A percentile compares a stretch with the other conserved stretches of the same genome.
phyloP scores from a whole-genome alignment of 2,797 vertebrate genomes.

The Sparidentex hasta region DNA sequence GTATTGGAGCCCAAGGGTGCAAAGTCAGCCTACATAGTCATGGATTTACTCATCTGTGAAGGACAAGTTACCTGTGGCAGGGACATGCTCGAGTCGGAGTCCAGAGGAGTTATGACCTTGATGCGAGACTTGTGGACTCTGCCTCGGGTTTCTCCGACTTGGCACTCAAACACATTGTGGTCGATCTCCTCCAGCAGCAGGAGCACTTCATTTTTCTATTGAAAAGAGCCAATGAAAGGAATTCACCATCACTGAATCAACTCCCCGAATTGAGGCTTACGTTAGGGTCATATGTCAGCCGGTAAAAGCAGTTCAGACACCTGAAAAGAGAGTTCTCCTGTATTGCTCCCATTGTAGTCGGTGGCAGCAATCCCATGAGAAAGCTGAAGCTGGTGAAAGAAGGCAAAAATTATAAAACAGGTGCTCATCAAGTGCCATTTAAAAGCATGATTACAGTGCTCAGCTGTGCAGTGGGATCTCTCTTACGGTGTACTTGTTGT shows the following conservation, averaged over 20 bases:
- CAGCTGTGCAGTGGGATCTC: not conserved
- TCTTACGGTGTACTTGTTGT: conserved; percentile 95
- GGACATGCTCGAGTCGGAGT: conserved; percentile 16
- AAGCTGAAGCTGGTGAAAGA: conserved; percentile 85
- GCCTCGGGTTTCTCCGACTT: conserved; percentile 83
- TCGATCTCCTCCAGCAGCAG: conserved; percentile 84
- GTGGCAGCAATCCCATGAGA: conserved; percentile 88
- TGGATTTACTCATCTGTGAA: not conserved
- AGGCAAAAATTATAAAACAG: conserved; percentile 48
- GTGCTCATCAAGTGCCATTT: not conserved
- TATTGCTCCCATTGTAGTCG: conserved; percentile 83
- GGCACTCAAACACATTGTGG: conserved; percentile 86
- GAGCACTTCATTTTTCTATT: conserved; percentile 88
- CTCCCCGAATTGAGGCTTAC: not conserved
- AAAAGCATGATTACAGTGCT: not conserved
- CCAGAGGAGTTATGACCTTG: conserved; percentile 88
- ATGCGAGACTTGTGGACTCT: conserved; percentile 84
- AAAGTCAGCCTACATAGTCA: not conserved
- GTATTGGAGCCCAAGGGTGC: not conserved
- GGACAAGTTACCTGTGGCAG: conserved; percentile 66
- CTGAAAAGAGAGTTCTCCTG: conserved; percentile 89
- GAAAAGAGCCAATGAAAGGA: conserved; percentile 18
- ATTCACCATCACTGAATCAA: not conserved
- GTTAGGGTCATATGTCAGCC: not conserved
- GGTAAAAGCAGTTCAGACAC: conserved; percentile 75